These are phyloP conservation scores for Neoascia interrupta DNA, from an alignment of 2,888 invertebrate genomes.

Conservation along the genomic window DNA sequence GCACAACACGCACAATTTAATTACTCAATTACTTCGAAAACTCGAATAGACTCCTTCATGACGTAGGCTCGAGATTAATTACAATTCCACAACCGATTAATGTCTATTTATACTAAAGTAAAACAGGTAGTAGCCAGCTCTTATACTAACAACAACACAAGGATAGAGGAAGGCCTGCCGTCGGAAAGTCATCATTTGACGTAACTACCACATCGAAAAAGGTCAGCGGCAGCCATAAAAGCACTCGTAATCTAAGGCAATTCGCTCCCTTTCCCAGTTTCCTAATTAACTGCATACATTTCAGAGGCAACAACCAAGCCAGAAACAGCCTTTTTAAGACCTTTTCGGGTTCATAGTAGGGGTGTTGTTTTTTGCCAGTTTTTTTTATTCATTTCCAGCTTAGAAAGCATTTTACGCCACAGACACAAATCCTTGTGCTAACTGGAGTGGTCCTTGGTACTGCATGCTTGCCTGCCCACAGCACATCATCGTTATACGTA, in stretches of 20 bases:
- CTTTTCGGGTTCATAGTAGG: slow-evolving; percentile 43
- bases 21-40: slow-evolving; percentile 32
- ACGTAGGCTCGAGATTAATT: slow-evolving; percentile 1
- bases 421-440: slow-evolving; percentile 57
- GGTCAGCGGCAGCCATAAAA: slow-evolving; percentile 39
- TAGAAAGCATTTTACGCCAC: slow-evolving; percentile 58
- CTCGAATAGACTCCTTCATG: background rate
- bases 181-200: too few species aligned
- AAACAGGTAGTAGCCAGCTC: slow-evolving; percentile 11
- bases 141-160: slow-evolving; percentile 2
- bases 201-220: background rate
- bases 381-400: slow-evolving; percentile 1
- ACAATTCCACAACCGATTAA: slow-evolving; percentile 26
- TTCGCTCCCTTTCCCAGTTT: slow-evolving; percentile 36
- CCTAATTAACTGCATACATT: slow-evolving; percentile 59
- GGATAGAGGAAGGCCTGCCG: background rate
- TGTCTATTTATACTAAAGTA: slow-evolving; percentile 21
- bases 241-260: slow-evolving; percentile 47
- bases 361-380: background rate
- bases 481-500: slow-evolving; percentile 66
- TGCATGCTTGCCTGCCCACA: slow-evolving; percentile 61
- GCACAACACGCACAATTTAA: slow-evolving; percentile 26
- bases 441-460: slow-evolving; percentile 46
- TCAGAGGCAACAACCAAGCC: slow-evolving; percentile 21
- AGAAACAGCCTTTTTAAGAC: slow-evolving; percentile 38